Base-by-base conservation (phyloP, 1,140 invertebrate species). In the Hylaeus volcanicus region DNA sequence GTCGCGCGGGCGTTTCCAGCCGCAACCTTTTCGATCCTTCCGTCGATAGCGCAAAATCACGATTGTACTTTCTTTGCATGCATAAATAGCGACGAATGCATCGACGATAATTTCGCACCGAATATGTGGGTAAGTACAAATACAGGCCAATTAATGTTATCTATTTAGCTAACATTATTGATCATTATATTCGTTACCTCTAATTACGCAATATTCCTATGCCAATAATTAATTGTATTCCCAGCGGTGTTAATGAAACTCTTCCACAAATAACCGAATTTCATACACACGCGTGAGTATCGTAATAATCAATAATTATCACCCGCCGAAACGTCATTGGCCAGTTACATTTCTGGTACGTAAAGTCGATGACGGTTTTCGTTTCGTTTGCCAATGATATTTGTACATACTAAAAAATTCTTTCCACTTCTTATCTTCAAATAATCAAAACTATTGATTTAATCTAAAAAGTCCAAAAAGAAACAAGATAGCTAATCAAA, bases 91-190 rank as follows among this genome's bases (percentile, higher is more conserved):
- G 65, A 79, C 77, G 77, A 73, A 12, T 11, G n/a, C 6, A 3
- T 72, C 39, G 3, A 11, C 12, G 39, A 48, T n/a, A 74, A 37
- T 51, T 68, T 26, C 65, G 45, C 3, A 37, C 0, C 5, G 26
- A 12, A 74, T 56, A 37, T 74, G 56, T 26, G 61, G 37, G 15
- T 26, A 48, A 14, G n/a, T 63, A 26, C 26, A 26, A 64, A 48
- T n/a, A 39, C 61, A 3, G 1, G 39, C 41, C 70, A 74, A 79
- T 66, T 64, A 65, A 79, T 73, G 14, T 79, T 79, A 79, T 66
- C 77, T 79, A 58, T 74, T 79, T 79, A 65, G 41, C 26, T 58
- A 65, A 74, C 70, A n/a, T 79, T 66, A 74, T 79, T 63, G 75
- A 78, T 64, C 58, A 48, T 43, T 58, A 26, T 56, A 48, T 58